A percentile compares a stretch with the other conserved stretches of the same genome.
phyloP scores from a whole-genome alignment of 2,888 invertebrate species.

The Dasysyrphus albostriatus region DNA sequence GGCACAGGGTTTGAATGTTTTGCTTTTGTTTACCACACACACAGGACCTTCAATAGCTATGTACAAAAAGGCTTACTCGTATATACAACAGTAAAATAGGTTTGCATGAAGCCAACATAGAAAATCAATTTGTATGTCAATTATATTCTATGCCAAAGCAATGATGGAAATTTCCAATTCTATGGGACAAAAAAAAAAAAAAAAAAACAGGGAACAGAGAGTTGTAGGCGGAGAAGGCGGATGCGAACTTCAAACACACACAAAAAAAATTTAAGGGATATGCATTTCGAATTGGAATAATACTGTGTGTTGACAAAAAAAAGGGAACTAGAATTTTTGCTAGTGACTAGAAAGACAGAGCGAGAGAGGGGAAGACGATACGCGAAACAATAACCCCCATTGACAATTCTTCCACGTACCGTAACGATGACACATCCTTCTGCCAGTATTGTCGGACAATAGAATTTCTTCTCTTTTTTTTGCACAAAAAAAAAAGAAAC shows the following conservation, averaged over 20 bases:
- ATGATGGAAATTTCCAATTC: constrained; percentile 68
- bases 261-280: constrained; percentile 47
- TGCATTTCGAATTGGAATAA: constrained; percentile 55
- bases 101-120: constrained; percentile 70
- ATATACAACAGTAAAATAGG: constrained; percentile 46
- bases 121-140: constrained; percentile 76
- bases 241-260: constrained; percentile 49
- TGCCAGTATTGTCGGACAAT: constrained; percentile 64
- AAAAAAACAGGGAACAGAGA: constrained; percentile 5
- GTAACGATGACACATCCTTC: constrained; percentile 68
- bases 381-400: constrained; percentile 73
- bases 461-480: constrained; percentile 33
- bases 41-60: constrained; percentile 54
- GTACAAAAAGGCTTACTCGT: constrained; percentile 8
- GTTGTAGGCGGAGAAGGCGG: constrained; percentile 39
- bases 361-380: constrained; percentile 18
- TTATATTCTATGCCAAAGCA: constrained; percentile 72
- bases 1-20: constrained; percentile 35
- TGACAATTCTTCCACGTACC: constrained; percentile 72
- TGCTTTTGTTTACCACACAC: constrained; percentile 55
- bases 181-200: constrained; percentile 33
- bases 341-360: neutral
- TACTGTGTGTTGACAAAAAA: constrained; percentile 7
- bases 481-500: constrained; percentile 61
- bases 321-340: constrained; percentile 38